These are phyloP conservation scores for Limenitis camilla DNA, from an alignment of 2,888 invertebrate genomes.

Conservation along the genomic window DNA sequence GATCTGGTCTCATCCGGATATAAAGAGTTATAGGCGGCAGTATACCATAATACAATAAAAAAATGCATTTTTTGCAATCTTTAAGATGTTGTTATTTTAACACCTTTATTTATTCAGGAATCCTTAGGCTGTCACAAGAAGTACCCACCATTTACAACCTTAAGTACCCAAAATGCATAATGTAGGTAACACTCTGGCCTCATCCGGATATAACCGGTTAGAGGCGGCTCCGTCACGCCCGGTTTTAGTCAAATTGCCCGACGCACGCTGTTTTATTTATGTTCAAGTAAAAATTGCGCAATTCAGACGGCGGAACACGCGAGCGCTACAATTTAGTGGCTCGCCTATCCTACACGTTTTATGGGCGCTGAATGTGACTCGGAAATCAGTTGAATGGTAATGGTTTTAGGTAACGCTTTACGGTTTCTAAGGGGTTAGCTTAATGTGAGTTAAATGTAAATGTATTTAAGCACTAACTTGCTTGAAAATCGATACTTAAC, in stretches of 20 bases:
- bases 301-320: conserved; percentile 42
- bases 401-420: conserved; percentile 16
- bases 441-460: conserved; percentile 1
- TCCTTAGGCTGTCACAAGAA: conserved; percentile 1
- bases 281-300: conserved; percentile 57
- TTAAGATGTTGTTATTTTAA: too few species aligned
- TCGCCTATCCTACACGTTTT: conserved; percentile 34
- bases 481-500: not conserved
- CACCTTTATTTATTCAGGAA: conserved; percentile 6
- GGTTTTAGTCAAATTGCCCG: conserved; percentile 67
- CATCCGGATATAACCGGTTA: conserved; percentile 22
- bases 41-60: too few species aligned
- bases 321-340: conserved; percentile 40
- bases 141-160: conserved; percentile 5
- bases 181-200: conserved; percentile 19
- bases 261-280: conserved; percentile 63
- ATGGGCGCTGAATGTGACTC: conserved; percentile 32
- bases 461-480: not conserved
- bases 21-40: conserved; percentile 22
- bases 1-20: conserved; percentile 13
- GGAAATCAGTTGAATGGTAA: conserved; percentile 35
- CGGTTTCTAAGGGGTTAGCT: conserved; percentile 5
- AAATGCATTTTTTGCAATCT: too few species aligned
- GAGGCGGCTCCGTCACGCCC: conserved; percentile 30
- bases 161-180: conserved; percentile 19